Conservation (phyloP, 2,888 invertebrate genomes). For the Lochmaea crataegi region DNA sequence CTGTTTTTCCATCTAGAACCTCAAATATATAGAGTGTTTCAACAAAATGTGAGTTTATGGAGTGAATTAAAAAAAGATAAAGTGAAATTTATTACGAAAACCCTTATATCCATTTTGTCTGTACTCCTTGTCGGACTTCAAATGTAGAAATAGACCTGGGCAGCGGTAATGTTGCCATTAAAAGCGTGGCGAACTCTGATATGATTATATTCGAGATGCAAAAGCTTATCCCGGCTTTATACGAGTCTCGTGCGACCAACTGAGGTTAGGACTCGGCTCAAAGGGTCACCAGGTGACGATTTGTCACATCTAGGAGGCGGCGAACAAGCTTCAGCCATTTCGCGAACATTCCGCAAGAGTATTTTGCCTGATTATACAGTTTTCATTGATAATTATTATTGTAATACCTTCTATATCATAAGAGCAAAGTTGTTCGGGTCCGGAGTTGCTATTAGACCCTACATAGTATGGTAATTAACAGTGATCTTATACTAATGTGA, state of each 20-base stretch:
- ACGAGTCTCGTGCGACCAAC: slow-evolving; percentile 61
- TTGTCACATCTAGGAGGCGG: slow-evolving; percentile 62
- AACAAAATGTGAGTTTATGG: too few species aligned
- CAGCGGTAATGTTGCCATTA: slow-evolving; percentile 62
- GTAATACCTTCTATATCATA: slow-evolving; percentile 42
- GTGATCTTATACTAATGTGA: not conserved
- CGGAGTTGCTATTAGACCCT: not conserved
- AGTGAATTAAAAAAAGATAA: too few species aligned
- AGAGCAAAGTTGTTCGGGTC: slow-evolving; percentile 19
- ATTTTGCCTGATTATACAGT: slow-evolving; percentile 48
- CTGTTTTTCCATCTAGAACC: too few species aligned
- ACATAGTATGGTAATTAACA: slow-evolving; percentile 12
- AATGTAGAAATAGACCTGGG: slow-evolving; percentile 53
- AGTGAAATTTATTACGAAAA: too few species aligned
- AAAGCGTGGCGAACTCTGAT: slow-evolving; percentile 54
- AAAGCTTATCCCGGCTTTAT: slow-evolving; percentile 55
- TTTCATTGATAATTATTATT: slow-evolving; percentile 53
- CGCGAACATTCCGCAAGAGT: slow-evolving; percentile 57
- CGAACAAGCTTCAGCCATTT: slow-evolving; percentile 66
- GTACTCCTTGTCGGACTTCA: slow-evolving; percentile 26
- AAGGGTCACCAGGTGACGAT: slow-evolving; percentile 67
- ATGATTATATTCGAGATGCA: slow-evolving; percentile 59
- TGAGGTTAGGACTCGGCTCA: slow-evolving; percentile 61
- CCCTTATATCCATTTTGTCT: slow-evolving; percentile 6
- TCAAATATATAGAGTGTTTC: too few species aligned